Conservation (phyloP, 2,113 vertebrate genomes). For the Dipodomys merriami region DNA sequence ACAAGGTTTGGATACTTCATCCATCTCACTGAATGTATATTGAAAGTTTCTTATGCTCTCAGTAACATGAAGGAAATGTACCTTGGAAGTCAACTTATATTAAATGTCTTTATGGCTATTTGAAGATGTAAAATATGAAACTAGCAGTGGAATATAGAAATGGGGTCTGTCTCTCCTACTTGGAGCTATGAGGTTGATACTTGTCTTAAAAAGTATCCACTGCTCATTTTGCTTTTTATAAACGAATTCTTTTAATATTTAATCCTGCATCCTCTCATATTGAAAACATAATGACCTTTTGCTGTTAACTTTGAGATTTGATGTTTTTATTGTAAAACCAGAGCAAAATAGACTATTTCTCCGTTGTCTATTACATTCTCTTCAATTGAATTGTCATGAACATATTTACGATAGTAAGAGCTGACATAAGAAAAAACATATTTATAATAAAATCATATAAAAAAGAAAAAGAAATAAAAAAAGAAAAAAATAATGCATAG, state of each 20-base stretch:
- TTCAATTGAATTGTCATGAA: too few relatives aligned
- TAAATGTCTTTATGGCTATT: background rate
- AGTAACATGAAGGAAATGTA: background rate
- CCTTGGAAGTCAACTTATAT: background rate
- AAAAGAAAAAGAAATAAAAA: too few relatives aligned
- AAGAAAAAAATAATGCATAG: too few relatives aligned
- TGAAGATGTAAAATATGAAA: background rate
- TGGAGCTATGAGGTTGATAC: background rate
- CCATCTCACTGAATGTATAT: background rate
- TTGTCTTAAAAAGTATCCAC: background rate
- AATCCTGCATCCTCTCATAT: background rate
- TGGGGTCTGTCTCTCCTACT: background rate
- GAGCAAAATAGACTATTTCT: too few relatives aligned
- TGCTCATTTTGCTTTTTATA: background rate
- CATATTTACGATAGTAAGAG: too few relatives aligned
- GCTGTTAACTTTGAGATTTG: too few relatives aligned
- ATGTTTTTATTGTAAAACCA: too few relatives aligned
- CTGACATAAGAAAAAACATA: too few relatives aligned
- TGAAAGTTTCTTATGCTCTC: background rate
- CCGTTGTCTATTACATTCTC: too few relatives aligned
- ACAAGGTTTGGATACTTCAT: background rate
- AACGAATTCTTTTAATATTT: background rate
- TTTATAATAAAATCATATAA: too few relatives aligned
- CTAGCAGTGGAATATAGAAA: background rate
- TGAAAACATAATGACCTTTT: background rate